These are phyloP conservation scores for Acromyrmex charruanus DNA, from an alignment of 1,140 invertebrate species.

Conservation along the genomic window DNA sequence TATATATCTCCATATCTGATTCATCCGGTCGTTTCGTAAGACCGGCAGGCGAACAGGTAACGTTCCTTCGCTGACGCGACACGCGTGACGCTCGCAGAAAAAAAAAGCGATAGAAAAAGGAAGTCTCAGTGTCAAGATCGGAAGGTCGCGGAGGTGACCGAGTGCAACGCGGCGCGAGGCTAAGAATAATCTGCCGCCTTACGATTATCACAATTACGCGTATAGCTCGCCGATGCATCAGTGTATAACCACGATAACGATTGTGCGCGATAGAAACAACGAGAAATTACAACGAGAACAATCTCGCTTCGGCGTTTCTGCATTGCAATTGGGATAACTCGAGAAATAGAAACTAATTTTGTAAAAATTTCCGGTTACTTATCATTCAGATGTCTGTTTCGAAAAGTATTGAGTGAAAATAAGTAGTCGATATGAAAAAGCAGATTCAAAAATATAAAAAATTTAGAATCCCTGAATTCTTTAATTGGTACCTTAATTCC, in stretches of 20 bases:
- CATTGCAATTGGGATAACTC: no score
- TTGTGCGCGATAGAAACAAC: not conserved
- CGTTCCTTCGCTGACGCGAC: conserved; percentile 25
- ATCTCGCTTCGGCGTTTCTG: not conserved
- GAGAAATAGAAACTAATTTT: no score
- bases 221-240: not conserved
- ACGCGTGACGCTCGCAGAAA: conserved; percentile 21
- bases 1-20: conserved; percentile 43
- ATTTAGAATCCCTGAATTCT: no score
- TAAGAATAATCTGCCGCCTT: conserved; percentile 45
- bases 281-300: no score
- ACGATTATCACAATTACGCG: conserved; percentile 52
- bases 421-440: no score
- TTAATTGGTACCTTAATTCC: no score
- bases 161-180: conserved; percentile 39
- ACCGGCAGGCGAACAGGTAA: conserved; percentile 8
- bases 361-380: not conserved
- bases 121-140: conserved; percentile 61
- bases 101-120: conserved; percentile 44
- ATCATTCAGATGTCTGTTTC: no score
- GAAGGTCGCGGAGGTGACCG: conserved; percentile 55
- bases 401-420: no score
- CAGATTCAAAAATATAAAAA: no score
- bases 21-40: conserved; percentile 54
- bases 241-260: conserved; percentile 4